Base-by-base conservation (phyloP, 2,888 invertebrate genomes). In the Agrenia bidenticulata region DNA sequence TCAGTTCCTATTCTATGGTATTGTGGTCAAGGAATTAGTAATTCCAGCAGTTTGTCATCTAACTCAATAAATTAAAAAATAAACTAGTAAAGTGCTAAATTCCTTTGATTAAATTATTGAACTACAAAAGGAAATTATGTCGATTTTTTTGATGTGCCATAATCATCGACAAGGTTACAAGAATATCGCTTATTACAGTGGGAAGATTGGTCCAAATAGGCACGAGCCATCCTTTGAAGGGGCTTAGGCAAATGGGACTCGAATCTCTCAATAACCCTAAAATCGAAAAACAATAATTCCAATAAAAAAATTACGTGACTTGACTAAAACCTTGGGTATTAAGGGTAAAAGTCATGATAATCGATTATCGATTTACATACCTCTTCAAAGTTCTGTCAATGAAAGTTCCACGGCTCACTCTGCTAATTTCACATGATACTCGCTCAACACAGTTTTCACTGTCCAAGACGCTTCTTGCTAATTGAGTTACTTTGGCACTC, bases 391-490 rank as follows among this genome's bases (percentile, higher is more conserved):
- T 68, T 27, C 64, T 69, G 60, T 75, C 75, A 26, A 75, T 23
- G 37, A 75, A 57, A 5, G 68, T 64, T 0, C 72, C 70, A 57
- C 68, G 58, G 53, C 68, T 72, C 11, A 64, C 67, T 11, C 69
- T 54, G 57, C 73, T 72, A 39, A 74, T 66, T 45, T 74, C 74
- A 53, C 74, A 74, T 13, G 71, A 70, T 19, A 73, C 61, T 55
- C 74, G 64, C 54, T 74, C 74, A 13, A 74, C 54, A 24, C 74
- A 74, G 32, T 74, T 66, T 39, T 74, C 74, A 42, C 70, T 68
- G 21, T 69, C 72, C 7, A 74, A 26, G 15, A 74, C 73, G 32
- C 63, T 67, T 56, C 61, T 63, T 1, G 70, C 67, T 55, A 70
- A 59, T 37, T 55, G 49, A 15, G 61, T 61, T 64, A 70, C 62